Evolutionary conservation across 1,140 invertebrate species (phyloP), one percentile per base, ranked within the genome.

Genomic region (Diorhabda sublineata): DNA sequence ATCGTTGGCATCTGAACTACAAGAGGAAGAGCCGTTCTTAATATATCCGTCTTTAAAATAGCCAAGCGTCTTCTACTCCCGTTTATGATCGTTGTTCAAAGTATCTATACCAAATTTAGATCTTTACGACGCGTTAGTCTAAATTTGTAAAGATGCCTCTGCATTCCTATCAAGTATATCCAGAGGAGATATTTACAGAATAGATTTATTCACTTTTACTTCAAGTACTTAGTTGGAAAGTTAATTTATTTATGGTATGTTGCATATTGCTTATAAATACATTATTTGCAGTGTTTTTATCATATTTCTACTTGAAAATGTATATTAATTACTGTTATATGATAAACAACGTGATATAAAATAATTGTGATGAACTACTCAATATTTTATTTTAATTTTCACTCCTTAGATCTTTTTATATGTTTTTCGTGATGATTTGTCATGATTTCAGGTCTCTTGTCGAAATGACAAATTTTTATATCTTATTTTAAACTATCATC

Each of bases 91-190:
- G 69, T 64, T 68, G 66, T 71, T 62, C 47, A 11, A 64, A 64
- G 66, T 68, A 66, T 68, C 64, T 68, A 68, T 68, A 71, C 69
- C 69, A 71, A 71, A 71, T 71, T 71, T 71, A 71, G 69, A 71
- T 63, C 45, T 47, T 66, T 68, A 71, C 63, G 69, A 67, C 61
- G 61, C 59, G 65, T 41, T 45, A n/a, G 56, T 64, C 63, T 64
- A 64, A 64, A 64, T 64, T 64, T 64, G 63, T 64, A 64, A 64
- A 64, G 45, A 64, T 52, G 45, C 42, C 42, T 42, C 9, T 41
- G 47, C 63, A 52, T 52, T 52, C 47, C n/a, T 52, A 4, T n/a
- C 47, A n/a, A 52, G 47, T 8, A 52, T 52, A 52, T 52, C n/a
- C 47, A 52, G 47, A 52, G 4, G 47, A 52, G 47, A 4, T n/a